Percentiles rank a stretch among this genome's conserved stretches.
Conservation (phyloP, 2,797 vertebrate species). For the Chlorospingus flavigularis region DNA sequence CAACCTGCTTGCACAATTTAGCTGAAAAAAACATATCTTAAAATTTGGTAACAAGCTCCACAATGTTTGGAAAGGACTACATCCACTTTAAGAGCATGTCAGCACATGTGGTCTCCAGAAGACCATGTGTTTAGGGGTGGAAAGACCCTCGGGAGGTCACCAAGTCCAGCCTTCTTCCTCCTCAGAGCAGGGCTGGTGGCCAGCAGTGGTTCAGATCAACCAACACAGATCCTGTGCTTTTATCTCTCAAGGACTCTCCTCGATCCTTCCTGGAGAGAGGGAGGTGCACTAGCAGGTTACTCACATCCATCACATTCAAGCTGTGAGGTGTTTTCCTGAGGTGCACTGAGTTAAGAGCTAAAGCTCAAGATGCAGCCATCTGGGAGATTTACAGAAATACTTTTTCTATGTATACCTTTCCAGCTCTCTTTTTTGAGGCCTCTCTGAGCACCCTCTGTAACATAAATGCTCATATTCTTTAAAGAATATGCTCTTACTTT, state of each 20-base stretch:
- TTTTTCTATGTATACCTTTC: not conserved
- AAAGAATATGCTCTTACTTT: not conserved
- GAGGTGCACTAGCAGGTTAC: not conserved
- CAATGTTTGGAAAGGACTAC: not conserved
- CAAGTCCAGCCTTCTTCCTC: not conserved
- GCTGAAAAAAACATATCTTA: not conserved
- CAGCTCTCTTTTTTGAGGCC: not conserved
- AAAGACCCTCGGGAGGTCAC: not conserved
- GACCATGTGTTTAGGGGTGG: not conserved
- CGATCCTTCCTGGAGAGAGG: not conserved
- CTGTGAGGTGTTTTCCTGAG: not conserved
- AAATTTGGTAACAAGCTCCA: not conserved
- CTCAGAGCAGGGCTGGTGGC: not conserved
- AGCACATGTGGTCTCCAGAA: not conserved
- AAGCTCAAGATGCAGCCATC: not conserved
- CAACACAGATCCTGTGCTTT: not conserved
- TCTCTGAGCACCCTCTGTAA: not conserved
- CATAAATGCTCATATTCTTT: not conserved
- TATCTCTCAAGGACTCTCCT: not conserved
- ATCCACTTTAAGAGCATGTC: not conserved
- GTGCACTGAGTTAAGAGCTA: not conserved
- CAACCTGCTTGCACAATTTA: not conserved
- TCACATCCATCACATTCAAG: not conserved
- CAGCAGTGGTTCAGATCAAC: not conserved
- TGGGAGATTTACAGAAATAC: not conserved